phyloP scores from a whole-genome alignment of 2,113 vertebrate genomes.

The Fulica atra region DNA sequence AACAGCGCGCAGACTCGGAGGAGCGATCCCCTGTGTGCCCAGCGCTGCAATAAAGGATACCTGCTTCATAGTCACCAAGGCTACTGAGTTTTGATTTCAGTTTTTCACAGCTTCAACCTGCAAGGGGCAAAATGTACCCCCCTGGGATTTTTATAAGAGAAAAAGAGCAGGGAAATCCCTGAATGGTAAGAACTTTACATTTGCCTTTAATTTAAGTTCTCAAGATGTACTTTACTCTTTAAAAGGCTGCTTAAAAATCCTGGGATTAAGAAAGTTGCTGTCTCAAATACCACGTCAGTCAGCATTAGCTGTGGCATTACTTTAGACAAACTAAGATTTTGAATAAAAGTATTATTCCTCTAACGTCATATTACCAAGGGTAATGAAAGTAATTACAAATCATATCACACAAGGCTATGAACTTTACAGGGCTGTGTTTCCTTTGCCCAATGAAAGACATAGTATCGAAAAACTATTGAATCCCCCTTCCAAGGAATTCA shows the following conservation, averaged over 20 bases:
- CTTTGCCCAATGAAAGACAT: neutral
- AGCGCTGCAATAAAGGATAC: no score
- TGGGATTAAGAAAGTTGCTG: neutral
- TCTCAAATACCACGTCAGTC: neutral
- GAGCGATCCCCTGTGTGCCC: no score
- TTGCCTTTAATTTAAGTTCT: neutral
- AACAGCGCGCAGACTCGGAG: no score
- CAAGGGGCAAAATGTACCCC: neutral
- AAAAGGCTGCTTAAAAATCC: neutral
- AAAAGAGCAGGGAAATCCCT: neutral
- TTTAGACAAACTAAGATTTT: neutral
- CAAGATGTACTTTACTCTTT: neutral
- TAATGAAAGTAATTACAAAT: neutral
- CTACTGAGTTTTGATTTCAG: no score
- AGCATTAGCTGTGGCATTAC: neutral
- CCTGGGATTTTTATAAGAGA: neutral
- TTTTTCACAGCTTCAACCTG: neutral
- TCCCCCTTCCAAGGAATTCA: neutral
- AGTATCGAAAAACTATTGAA: neutral
- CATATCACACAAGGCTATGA: neutral
- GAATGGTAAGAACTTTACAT: constrained; percentile 13
- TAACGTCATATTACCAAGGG: neutral
- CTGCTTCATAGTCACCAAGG: no score
- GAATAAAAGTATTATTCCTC: neutral
- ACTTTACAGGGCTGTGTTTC: neutral